phyloP scores from a whole-genome alignment of 2,797 vertebrate genomes.

The Acropternis orthonyx region DNA sequence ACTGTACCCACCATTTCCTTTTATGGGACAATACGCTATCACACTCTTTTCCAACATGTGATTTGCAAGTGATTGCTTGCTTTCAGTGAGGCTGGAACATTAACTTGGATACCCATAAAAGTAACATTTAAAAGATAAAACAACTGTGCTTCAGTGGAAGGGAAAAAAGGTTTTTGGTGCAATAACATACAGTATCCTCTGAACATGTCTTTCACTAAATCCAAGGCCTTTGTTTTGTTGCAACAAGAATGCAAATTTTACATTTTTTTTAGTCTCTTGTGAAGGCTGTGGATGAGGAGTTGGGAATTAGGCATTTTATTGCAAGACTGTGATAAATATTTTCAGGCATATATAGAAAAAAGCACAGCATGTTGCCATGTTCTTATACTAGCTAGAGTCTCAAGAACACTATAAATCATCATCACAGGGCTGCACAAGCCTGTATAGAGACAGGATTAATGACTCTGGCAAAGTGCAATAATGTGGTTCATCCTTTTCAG shows the following conservation, averaged over 20 bases:
- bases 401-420: background rate
- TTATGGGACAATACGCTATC: background rate
- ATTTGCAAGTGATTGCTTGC: background rate
- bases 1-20: background rate
- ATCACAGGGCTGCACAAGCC: background rate
- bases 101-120: background rate
- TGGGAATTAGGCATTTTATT: background rate
- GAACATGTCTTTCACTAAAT: background rate
- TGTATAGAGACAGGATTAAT: background rate
- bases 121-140: background rate
- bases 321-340: background rate
- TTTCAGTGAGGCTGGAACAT: background rate
- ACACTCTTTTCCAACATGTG: background rate
- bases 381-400: background rate
- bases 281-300: background rate
- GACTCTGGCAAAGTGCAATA: background rate
- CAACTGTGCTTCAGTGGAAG: background rate
- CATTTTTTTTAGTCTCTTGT: rapidly evolving
- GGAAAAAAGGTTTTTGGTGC: background rate
- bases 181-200: background rate
- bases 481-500: background rate
- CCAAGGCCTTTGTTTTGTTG: background rate
- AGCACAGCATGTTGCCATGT: background rate
- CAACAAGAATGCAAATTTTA: background rate
- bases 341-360: background rate